These are phyloP conservation scores for Meandrusa payeni DNA, from an alignment of 2,888 invertebrate genomes.

Conservation along the genomic window DNA sequence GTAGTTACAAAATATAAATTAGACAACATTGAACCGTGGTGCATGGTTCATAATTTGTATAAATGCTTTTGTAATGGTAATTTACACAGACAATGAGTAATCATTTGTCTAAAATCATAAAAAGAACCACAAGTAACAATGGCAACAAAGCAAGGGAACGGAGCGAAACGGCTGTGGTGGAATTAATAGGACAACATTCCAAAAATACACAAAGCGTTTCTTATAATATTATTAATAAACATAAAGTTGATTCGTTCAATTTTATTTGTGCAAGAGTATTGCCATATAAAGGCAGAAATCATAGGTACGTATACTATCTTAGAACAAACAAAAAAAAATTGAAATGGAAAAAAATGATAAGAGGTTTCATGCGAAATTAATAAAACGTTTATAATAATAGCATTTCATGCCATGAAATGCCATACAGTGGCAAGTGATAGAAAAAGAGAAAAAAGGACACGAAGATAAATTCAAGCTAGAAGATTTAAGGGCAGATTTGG, in stretches of 20 bases:
- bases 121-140: constrained; percentile 20
- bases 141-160: too few species aligned
- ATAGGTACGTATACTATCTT: constrained; percentile 45
- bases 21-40: constrained; percentile 81
- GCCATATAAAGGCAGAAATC: constrained; percentile 51
- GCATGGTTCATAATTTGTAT: constrained; percentile 84
- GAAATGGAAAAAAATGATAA: constrained; percentile 60
- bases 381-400: too few species aligned
- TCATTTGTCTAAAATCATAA: constrained; percentile 6
- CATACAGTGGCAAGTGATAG: constrained; percentile 51
- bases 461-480: constrained; percentile 32
- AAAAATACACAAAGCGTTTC: background rate
- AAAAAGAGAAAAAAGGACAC: constrained; percentile 32
- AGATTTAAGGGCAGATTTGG: constrained; percentile 38
- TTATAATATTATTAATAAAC: background rate
- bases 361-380: constrained; percentile 46
- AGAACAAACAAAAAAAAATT: constrained; percentile 47
- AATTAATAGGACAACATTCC: background rate
- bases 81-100: constrained; percentile 38
- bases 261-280: constrained; percentile 45
- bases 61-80: constrained; percentile 83
- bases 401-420: too few species aligned
- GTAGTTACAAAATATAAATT: constrained; percentile 46
- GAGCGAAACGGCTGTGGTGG: background rate
- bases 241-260: background rate